These are phyloP conservation scores for Emys orbicularis DNA, from an alignment of 2,797 vertebrate species.

Conservation along the genomic window DNA sequence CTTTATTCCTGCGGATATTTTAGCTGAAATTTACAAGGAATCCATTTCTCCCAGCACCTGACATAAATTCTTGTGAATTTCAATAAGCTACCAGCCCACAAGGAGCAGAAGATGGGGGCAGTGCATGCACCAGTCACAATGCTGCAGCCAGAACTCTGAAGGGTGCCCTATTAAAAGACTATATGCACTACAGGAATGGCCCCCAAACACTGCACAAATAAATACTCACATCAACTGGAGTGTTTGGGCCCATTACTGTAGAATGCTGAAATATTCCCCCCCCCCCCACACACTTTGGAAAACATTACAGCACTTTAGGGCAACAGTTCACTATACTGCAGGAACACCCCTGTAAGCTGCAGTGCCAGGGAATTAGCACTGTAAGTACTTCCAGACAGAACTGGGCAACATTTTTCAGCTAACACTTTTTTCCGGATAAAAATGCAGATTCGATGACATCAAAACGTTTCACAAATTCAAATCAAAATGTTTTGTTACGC, in stretches of 20 bases:
- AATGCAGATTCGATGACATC: background rate
- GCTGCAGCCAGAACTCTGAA: background rate
- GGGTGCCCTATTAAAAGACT: background rate
- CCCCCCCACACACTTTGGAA: background rate
- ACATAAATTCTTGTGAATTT: background rate
- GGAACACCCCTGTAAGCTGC: background rate
- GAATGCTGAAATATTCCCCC: background rate
- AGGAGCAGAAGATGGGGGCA: background rate
- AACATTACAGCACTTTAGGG: background rate
- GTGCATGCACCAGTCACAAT: background rate
- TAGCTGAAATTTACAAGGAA: slow-evolving; percentile 3
- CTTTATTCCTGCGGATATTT: slow-evolving; percentile 38
- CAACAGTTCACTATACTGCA: background rate
- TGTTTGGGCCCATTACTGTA: background rate
- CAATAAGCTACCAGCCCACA: background rate
- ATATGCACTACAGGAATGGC: fast-evolving
- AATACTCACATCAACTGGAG: fast-evolving
- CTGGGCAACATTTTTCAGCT: background rate
- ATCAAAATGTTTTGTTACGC: background rate
- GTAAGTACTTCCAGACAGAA: background rate
- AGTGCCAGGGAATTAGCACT: background rate
- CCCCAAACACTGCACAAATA: fast-evolving
- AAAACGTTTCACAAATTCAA: background rate
- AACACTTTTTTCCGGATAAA: background rate
- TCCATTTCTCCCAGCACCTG: background rate